These are phyloP conservation scores for Phania funesta DNA, from an alignment of 2,888 invertebrate genomes.

Conservation along the genomic window DNA sequence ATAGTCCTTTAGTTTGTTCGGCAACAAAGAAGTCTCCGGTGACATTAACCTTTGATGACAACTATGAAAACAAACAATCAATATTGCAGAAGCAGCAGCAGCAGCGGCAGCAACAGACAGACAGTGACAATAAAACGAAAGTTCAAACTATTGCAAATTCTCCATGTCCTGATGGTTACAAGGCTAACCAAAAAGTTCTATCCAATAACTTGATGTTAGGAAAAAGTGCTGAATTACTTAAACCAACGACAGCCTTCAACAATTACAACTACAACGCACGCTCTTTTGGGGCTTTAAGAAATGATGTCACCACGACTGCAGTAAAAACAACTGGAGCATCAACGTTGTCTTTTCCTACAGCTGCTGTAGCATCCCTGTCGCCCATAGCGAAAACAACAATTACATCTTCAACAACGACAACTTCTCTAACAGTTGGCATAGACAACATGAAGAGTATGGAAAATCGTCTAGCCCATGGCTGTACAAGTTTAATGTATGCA, in stretches of 20 bases:
- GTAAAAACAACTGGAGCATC: slow-evolving; percentile 31
- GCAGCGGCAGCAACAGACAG: background rate
- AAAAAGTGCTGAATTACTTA: slow-evolving; percentile 28
- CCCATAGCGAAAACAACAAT: slow-evolving; percentile 27
- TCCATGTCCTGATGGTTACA: slow-evolving; percentile 2
- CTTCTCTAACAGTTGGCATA: slow-evolving; percentile 34
- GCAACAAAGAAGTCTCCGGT: slow-evolving; percentile 7
- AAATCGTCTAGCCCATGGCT: slow-evolving; percentile 84
- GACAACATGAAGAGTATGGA: slow-evolving; percentile 63
- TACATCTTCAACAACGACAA: slow-evolving; percentile 17
- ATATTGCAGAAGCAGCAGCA: slow-evolving; percentile 42
- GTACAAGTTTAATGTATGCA: slow-evolving; percentile 94
- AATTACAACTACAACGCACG: background rate
- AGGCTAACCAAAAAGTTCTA: slow-evolving; percentile 1
- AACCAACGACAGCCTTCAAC: background rate
- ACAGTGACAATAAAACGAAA: slow-evolving; percentile 38
- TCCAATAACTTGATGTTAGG: slow-evolving; percentile 36
- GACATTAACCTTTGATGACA: slow-evolving; percentile 51
- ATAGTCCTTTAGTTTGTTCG: slow-evolving; percentile 73
- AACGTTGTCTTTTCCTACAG: slow-evolving; percentile 22
- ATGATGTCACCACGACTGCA: background rate
- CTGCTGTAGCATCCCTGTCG: slow-evolving; percentile 31
- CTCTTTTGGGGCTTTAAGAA: background rate
- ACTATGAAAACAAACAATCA: slow-evolving; percentile 42
- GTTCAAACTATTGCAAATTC: slow-evolving; percentile 22